A percentile compares a stretch with the other conserved stretches of the same genome.
Evolutionary conservation across 2,888 invertebrate genomes (phyloP).

Genomic region (Polia nebulosa): DNA sequence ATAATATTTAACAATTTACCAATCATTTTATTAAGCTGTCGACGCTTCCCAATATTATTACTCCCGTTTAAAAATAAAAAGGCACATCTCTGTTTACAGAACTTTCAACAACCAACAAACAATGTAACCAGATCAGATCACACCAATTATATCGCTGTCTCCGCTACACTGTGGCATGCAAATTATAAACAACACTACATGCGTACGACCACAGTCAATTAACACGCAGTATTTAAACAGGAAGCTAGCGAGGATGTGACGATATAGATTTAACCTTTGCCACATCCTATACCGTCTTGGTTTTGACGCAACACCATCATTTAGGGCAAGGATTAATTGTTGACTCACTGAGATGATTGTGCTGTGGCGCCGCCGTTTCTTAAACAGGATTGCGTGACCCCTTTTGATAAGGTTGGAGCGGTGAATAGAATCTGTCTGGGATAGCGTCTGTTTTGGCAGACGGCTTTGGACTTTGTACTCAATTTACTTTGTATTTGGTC

Average conservation of each 20-base stretch:
- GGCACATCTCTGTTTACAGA: slow-evolving; percentile 7
- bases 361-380: slow-evolving; percentile 62
- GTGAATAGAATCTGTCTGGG: slow-evolving; percentile 25
- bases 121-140: slow-evolving; percentile 24
- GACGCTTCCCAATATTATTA: neutral
- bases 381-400: slow-evolving; percentile 62
- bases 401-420: slow-evolving; percentile 43
- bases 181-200: slow-evolving; percentile 71
- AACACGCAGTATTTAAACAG: slow-evolving; percentile 83
- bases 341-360: slow-evolving; percentile 75
- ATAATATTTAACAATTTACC: neutral
- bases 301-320: slow-evolving; percentile 75
- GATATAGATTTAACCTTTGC: slow-evolving; percentile 89
- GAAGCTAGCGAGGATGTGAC: slow-evolving; percentile 88
- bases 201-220: slow-evolving; percentile 80
- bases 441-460: slow-evolving; percentile 7
- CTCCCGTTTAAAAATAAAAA: slow-evolving; percentile 14
- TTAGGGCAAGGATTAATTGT: slow-evolving; percentile 75
- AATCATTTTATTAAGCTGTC: neutral
- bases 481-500: too few relatives aligned
- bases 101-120: slow-evolving; percentile 29
- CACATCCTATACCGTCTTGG: slow-evolving; percentile 88
- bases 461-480: neutral
- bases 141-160: slow-evolving; percentile 35
- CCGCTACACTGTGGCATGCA: slow-evolving; percentile 63